Percentiles rank a stretch among this genome's conserved stretches.
Conservation (phyloP, 2,797 vertebrate genomes). For the Pseudomugil tenellus region DNA sequence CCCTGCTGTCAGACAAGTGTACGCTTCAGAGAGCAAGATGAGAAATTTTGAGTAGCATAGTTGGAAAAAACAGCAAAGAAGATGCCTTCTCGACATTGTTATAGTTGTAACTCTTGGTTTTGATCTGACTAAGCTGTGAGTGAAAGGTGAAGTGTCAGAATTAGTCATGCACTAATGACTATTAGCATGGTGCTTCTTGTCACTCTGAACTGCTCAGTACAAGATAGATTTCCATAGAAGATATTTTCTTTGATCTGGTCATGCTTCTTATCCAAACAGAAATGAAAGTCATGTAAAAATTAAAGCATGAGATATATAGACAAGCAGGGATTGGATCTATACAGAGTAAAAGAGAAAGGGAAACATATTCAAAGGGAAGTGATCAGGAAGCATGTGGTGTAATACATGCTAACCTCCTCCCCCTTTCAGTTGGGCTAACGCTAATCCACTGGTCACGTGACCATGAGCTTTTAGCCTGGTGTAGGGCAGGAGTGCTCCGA, state of each 20-base stretch:
- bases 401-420: slow-evolving; percentile 59
- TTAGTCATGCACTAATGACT: slow-evolving; percentile 29
- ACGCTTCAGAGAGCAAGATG: too few species aligned
- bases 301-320: not conserved
- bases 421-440: slow-evolving; percentile 72
- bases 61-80: not conserved
- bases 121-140: slow-evolving; percentile 50
- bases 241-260: not conserved
- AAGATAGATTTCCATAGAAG: slow-evolving; percentile 5
- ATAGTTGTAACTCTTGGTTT: slow-evolving; percentile 30
- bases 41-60: slow-evolving; percentile 10
- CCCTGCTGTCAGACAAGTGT: slow-evolving; percentile 12
- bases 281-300: not conserved
- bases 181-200: slow-evolving; percentile 17
- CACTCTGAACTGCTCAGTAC: not conserved
- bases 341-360: slow-evolving; percentile 52
- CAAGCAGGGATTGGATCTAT: not conserved
- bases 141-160: slow-evolving; percentile 57
- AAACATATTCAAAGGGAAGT: slow-evolving; percentile 66
- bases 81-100: slow-evolving; percentile 31
- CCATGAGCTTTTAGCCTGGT: slow-evolving; percentile 66
- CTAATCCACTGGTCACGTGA: slow-evolving; percentile 80
- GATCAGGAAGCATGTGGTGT: slow-evolving; percentile 75
- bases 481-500: slow-evolving; percentile 59
- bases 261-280: not conserved